Evolutionary conservation across 2,113 vertebrate species (phyloP).

Genomic region (Callithrix jacchus): DNA sequence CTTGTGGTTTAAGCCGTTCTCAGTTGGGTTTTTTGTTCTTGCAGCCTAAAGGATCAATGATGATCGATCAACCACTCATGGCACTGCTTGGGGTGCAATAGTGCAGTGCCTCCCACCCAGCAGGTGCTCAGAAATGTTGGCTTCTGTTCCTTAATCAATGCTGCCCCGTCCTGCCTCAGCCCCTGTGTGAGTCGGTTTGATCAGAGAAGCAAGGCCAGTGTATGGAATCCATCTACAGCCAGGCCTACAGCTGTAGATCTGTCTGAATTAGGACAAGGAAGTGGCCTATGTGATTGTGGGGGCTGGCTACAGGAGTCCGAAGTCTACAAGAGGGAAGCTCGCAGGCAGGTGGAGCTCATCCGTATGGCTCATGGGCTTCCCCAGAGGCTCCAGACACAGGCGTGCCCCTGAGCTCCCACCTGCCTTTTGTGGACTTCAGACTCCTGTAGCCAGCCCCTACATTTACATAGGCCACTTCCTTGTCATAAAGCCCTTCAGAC

Average conservation of each 20-base stretch:
- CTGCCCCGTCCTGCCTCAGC: neutral
- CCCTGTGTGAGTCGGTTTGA: neutral
- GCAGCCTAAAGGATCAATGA: neutral
- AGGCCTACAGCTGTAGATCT: accelerated
- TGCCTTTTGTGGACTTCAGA: too few species aligned
- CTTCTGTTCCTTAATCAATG: too few species aligned
- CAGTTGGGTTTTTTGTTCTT: neutral
- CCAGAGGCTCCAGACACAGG: too few species aligned
- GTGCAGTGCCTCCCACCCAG: accelerated
- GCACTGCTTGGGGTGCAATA: too few species aligned
- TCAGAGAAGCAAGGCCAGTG: neutral
- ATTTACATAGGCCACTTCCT: too few species aligned
- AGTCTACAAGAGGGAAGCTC: neutral
- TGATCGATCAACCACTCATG: neutral
- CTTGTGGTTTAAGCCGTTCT: neutral
- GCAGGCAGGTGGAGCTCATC: neutral
- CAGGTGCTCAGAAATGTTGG: neutral
- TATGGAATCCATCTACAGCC: too few species aligned
- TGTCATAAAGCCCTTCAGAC: too few species aligned
- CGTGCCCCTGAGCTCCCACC: too few species aligned
- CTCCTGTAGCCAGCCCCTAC: too few species aligned
- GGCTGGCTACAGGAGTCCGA: neutral
- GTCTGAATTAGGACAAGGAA: too few species aligned
- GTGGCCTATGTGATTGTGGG: too few species aligned
- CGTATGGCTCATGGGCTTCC: too few species aligned